These are phyloP conservation scores for Rhabdornis inornatus DNA, from an alignment of 2,113 vertebrate species.

Conservation along the genomic window DNA sequence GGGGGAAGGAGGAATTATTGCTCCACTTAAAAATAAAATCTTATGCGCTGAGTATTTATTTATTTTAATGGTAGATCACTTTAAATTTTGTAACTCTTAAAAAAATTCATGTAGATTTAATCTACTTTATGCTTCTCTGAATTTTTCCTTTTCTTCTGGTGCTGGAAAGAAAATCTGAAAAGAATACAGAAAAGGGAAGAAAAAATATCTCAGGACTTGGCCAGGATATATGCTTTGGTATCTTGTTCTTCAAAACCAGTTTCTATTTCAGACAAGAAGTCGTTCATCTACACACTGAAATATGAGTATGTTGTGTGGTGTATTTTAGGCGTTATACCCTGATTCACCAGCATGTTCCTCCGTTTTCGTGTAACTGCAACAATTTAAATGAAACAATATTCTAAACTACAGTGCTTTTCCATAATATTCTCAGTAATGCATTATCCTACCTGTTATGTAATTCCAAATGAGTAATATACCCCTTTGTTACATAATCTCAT, in stretches of 20 bases:
- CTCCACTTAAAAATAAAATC: background rate
- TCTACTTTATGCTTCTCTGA: background rate
- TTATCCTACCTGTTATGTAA: background rate
- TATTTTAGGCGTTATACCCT: background rate
- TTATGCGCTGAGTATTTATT: background rate
- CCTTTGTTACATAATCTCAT: background rate
- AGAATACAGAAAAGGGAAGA: background rate
- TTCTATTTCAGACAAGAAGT: background rate
- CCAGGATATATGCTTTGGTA: background rate
- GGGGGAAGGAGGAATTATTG: background rate
- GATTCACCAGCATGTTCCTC: background rate
- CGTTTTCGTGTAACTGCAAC: background rate
- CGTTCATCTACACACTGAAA: background rate
- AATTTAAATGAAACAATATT: background rate
- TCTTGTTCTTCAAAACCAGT: background rate
- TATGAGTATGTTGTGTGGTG: background rate
- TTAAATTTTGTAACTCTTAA: background rate
- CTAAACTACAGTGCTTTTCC: background rate
- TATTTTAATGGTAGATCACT: background rate
- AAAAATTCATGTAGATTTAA: background rate
- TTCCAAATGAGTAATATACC: background rate
- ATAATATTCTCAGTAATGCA: background rate
- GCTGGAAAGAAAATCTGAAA: background rate
- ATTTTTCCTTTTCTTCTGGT: background rate
- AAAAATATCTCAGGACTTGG: background rate